These are phyloP conservation scores for Isurus oxyrinchus DNA, from an alignment of 2,113 vertebrate species.

Conservation along the genomic window DNA sequence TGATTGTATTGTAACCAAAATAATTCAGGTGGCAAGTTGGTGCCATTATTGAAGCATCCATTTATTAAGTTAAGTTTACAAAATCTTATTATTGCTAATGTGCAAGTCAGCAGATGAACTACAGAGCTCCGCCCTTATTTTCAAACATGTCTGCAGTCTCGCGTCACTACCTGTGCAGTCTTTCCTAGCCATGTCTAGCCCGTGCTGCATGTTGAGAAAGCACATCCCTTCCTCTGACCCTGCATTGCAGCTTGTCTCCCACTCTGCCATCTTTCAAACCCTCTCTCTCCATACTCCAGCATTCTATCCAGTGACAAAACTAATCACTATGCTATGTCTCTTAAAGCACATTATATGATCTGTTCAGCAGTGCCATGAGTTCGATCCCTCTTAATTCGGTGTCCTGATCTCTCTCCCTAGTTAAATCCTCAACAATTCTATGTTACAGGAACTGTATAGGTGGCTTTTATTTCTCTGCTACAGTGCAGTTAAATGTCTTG, in stretches of 20 bases:
- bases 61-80: not conserved
- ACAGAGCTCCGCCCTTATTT: not conserved
- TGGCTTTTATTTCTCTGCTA: not conserved
- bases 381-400: not conserved
- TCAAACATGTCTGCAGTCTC: not conserved
- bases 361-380: not conserved
- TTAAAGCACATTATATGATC: not conserved
- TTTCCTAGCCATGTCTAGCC: not conserved
- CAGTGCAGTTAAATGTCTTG: not conserved
- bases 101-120: not conserved
- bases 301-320: not conserved
- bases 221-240: not conserved
- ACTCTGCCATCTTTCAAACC: not conserved
- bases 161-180: not conserved
- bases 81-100: not conserved
- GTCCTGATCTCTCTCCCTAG: not conserved
- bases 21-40: not conserved
- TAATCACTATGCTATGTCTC: not conserved
- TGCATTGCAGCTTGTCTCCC: not conserved
- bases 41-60: not conserved
- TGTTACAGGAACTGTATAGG: not conserved
- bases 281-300: not conserved
- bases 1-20: not conserved
- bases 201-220: not conserved
- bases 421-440: not conserved